Conservation (phyloP, 2,888 invertebrate species). For the Muscina levida region DNA sequence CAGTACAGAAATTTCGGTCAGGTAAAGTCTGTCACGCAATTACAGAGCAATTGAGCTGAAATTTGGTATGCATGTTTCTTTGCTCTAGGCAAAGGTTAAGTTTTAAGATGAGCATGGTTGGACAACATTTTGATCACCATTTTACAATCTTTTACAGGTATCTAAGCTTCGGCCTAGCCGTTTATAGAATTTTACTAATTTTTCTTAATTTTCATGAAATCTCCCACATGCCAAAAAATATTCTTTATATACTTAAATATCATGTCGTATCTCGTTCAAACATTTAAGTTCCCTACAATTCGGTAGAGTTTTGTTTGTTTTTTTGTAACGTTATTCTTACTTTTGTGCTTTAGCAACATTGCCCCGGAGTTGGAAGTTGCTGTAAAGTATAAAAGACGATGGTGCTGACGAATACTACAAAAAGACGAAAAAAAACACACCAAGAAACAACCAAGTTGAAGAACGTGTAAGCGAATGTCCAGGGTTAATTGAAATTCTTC, state of each 20-base stretch:
- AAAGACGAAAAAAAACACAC: neutral
- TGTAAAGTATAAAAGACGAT: constrained; percentile 3
- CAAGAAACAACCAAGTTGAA: constrained; percentile 38
- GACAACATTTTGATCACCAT: no score
- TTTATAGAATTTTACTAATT: neutral
- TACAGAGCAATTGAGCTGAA: no score
- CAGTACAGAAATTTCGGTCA: no score
- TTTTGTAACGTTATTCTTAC: neutral
- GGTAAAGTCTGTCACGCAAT: no score
- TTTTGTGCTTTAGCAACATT: neutral
- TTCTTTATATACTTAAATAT: constrained; percentile 33
- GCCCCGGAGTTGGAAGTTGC: neutral
- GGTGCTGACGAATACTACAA: no score
- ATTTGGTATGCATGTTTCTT: no score
- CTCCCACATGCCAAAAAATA: constrained; percentile 27
- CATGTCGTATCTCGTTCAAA: constrained; percentile 26
- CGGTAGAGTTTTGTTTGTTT: no score
- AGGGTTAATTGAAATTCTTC: constrained; percentile 79
- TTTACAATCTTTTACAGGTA: no score
- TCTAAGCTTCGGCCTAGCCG: no score
- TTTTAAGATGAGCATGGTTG: no score
- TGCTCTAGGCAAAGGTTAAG: no score
- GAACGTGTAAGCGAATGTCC: constrained; percentile 77
- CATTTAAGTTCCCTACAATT: constrained; percentile 10
- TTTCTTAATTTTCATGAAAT: neutral